Base-by-base conservation (phyloP, 2,113 vertebrate genomes). In the Cryptotis parvus region DNA sequence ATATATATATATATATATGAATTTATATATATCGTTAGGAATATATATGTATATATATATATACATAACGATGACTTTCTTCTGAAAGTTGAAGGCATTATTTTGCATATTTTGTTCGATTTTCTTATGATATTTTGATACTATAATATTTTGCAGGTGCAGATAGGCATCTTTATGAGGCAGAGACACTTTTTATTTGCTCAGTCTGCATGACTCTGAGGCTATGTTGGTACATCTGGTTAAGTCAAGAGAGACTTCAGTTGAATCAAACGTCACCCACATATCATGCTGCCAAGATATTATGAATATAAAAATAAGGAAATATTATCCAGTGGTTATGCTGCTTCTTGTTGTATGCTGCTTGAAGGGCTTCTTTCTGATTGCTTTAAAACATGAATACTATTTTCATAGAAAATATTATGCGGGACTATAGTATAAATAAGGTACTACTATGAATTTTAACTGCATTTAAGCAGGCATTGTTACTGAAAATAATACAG, bases 371-470 rank as follows among this genome's bases (percentile, higher is more conserved):
- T 49, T 86, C 80, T 94, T 52, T 79, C 70, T 93, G 91, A 76
- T 72, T 90, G 58, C 87, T 83, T 95, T 89, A 26, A 91, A 89
- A 96, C 81, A 75, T 79, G 83, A 94, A 74, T 92, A 70, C 78
- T 91, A 39, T 94, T 95, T 96, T 91, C 37, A 39, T 88, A 80
- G 91, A 92, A 81, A 66, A 49, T 90, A 43, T 73, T 84, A 22
- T 75, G 12, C 83, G 75, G 52, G 55, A 26, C 41, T 94, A 16
- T 63, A 24, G 45, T 92, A 87, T 93, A 91, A 95, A 92, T 94
- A 91, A 94, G 33, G 11, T 70, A 35, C 74, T 92, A 77, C 65
- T 80, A 72, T 96, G 95, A 94, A 91, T 90, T 96, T 94, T 91
- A 96, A 93, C 63, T 77, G 90, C 90, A 63, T 86, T 92, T 93